These are phyloP conservation scores for Atta texana DNA, from an alignment of 1,140 invertebrate genomes.

Conservation along the genomic window DNA sequence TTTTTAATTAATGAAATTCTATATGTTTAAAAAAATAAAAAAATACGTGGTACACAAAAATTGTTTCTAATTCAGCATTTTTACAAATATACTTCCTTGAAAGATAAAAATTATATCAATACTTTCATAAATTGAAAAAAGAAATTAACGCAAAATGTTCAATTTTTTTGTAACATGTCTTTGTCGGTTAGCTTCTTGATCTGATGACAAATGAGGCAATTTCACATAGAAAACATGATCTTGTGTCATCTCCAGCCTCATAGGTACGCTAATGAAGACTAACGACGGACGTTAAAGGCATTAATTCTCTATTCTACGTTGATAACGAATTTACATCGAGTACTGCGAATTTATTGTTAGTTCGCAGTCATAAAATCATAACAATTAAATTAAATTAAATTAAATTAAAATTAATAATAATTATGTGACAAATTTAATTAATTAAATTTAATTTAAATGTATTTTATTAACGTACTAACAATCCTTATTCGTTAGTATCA, in stretches of 20 bases:
- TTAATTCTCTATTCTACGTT: slow-evolving; percentile 39
- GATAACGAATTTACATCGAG: slow-evolving; percentile 49
- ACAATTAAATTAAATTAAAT: not conserved
- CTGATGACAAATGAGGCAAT: slow-evolving; percentile 27
- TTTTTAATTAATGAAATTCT: not conserved
- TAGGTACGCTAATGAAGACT: slow-evolving; percentile 52
- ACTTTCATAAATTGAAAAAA: not conserved
- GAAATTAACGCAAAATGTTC: not conserved
- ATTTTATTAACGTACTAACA: not conserved
- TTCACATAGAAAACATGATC: slow-evolving; percentile 44
- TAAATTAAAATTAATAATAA: not conserved
- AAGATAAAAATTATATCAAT: not conserved
- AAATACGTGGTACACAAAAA: not conserved
- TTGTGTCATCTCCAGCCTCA: slow-evolving; percentile 32
- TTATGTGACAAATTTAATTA: not conserved
- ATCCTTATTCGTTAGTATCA: not conserved
- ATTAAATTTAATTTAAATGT: not conserved
- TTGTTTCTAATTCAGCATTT: not conserved
- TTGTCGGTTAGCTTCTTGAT: slow-evolving; percentile 13
- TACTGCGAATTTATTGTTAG: not conserved
- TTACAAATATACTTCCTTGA: not conserved
- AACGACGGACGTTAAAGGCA: slow-evolving; percentile 49
- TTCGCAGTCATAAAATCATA: slow-evolving; percentile 11
- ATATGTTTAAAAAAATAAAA: not conserved
- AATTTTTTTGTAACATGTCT: not conserved